A percentile compares a stretch with the other conserved stretches of the same genome.
These are phyloP conservation scores for Drosophila melanica DNA, from an alignment of 1,140 invertebrate genomes.

Conservation along the genomic window DNA sequence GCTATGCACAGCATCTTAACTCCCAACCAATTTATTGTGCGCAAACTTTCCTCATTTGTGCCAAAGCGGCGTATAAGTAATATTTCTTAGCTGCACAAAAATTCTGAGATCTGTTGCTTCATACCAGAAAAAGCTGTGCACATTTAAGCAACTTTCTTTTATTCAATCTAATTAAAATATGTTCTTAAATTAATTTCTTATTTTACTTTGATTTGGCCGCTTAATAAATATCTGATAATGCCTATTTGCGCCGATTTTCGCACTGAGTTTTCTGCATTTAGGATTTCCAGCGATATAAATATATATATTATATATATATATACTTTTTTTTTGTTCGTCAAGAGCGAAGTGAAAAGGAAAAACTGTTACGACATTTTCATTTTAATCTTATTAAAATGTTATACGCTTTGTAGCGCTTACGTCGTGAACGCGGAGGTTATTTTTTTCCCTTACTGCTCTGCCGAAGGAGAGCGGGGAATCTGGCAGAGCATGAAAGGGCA, in stretches of 20 bases:
- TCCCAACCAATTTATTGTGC: too few relatives aligned
- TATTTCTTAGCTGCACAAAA: neutral
- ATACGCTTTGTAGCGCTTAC: slow-evolving; percentile 49
- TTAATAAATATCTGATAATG: slow-evolving; percentile 4
- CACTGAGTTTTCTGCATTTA: slow-evolving; percentile 28
- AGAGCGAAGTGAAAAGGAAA: slow-evolving; percentile 30
- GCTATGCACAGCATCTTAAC: too few relatives aligned
- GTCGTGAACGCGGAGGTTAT: neutral
- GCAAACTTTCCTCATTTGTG: too few relatives aligned
- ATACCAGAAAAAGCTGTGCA: neutral
- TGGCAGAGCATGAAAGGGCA: too few relatives aligned
- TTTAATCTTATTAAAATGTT: slow-evolving; percentile 82
- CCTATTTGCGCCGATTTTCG: slow-evolving; percentile 41
- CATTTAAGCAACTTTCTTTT: too few relatives aligned
- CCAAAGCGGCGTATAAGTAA: neutral
- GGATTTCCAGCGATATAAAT: neutral
- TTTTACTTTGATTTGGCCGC: neutral
- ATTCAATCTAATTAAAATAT: too few relatives aligned
- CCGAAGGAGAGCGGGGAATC: neutral
- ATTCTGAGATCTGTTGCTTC: too few relatives aligned
- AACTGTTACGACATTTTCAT: slow-evolving; percentile 81
- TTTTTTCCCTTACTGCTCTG: slow-evolving; percentile 5
- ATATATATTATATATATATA: too few relatives aligned
- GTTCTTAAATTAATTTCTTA: neutral
- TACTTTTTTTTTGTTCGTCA: slow-evolving; percentile 22